A percentile compares a stretch with the other conserved stretches of the same genome.
Conservation (phyloP, 2,888 invertebrate species). For the Hybos culiciformis region DNA sequence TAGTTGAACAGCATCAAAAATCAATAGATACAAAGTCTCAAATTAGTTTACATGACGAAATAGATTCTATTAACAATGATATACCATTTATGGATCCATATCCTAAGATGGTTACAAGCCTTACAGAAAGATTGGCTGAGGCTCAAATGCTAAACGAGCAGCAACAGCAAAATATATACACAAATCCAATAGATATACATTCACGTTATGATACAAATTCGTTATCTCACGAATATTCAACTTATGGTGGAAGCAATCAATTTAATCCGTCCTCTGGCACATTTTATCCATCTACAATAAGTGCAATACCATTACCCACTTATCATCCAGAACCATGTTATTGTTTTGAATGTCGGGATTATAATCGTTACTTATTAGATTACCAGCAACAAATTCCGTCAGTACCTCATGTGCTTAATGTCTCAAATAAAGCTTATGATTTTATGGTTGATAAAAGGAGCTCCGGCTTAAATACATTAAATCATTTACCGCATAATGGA, state of each 20-base stretch:
- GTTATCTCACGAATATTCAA: conserved; percentile 13
- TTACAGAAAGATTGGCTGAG: conserved; percentile 32
- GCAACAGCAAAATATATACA: conserved; percentile 15
- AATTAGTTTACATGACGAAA: conserved; percentile 31
- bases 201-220: conserved; percentile 11
- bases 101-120: conserved; percentile 31
- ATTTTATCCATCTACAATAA: conserved; percentile 17
- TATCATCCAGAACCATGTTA: conserved; percentile 33
- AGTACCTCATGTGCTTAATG: conserved; percentile 24
- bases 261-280: too few relatives aligned
- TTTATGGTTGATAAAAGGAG: conserved; percentile 30
- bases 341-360: conserved; percentile 34
- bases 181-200: conserved; percentile 15
- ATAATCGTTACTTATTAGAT: conserved; percentile 20
- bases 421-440: conserved; percentile 30
- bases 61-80: conserved; percentile 30
- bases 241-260: conserved; percentile 8
- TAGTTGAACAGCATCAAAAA: conserved; percentile 16
- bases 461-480: conserved; percentile 29
- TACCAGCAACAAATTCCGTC: conserved; percentile 14
- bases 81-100: conserved; percentile 34
- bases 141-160: conserved; percentile 23
- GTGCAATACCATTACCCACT: conserved; percentile 20
- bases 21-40: conserved; percentile 27
- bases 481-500: too few relatives aligned